Evolutionary conservation across 2,113 vertebrate species (phyloP), one percentile per base, ranked within the genome.

Genomic region (Anhinga anhinga): DNA sequence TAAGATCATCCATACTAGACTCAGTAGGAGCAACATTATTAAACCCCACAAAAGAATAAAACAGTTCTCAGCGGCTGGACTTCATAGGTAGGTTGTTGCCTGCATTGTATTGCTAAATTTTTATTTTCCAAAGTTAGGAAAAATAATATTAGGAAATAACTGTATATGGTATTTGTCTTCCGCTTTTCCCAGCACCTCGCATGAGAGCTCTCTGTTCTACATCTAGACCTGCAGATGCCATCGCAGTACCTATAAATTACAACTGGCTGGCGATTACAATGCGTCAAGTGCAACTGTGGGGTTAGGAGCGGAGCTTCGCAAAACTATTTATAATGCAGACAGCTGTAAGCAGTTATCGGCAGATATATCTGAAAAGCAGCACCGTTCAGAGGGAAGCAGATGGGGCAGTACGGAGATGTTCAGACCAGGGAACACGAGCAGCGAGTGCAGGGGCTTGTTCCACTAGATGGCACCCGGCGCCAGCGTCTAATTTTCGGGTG

Each of bases 401-500:
- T 2, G 63, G 72, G 84, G 18, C 7, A 0, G 49, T 20, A 5
- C 0, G 0, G 65, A 13, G 36, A 6, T 36, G 45, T 18, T 71
- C 3, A 0, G 10, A 7, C 5, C 13, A 4, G 49, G 17, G 45
- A 62, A 2, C 11, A 2, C 0, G 15, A 53, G 50, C n/a, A n/a
- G 47, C 42, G 10, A 77, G 23, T 2, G 1, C 38, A 38, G 38
- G 8, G n/a, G 30, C 6, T 45, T 9, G 13, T 19, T 59, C 98
- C 99, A 97, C 98, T 82, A 97, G 99, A 96, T 97, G 98, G 98
- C 97, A 98, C 78, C 93, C 97, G 36, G 52, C 26, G 53, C 82
- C 94, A 96, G 90, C 55, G 11, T 1, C 81, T 76, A 23, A 3
- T 1, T 29, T 86, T 79, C 12, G 70, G 73, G 73, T 1, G 50